These are phyloP conservation scores for Zaprionus capensis DNA, from an alignment of 1,140 invertebrate genomes.

Conservation along the genomic window DNA sequence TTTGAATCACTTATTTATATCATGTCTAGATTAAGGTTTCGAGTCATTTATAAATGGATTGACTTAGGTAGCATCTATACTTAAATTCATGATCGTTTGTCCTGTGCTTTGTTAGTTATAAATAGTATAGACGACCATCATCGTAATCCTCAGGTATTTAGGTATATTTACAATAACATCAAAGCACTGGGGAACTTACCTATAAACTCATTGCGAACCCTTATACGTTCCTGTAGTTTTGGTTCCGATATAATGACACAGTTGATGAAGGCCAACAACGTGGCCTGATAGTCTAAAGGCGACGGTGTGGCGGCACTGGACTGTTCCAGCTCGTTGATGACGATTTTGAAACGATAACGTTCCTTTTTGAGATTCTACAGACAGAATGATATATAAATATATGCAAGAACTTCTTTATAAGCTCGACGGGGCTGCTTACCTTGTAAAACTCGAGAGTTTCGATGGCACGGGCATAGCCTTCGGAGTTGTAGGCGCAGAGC, in stretches of 20 bases:
- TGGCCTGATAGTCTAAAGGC: conserved; percentile 93
- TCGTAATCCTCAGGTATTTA: too few relatives aligned
- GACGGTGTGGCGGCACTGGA: conserved; percentile 86
- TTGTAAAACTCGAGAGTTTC: conserved; percentile 95
- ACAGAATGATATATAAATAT: conserved; percentile 4
- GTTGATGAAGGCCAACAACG: conserved; percentile 96
- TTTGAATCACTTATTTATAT: too few relatives aligned
- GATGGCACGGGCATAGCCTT: conserved; percentile 92
- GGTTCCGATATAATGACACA: conserved; percentile 97
- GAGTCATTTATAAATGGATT: not conserved
- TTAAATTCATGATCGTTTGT: not conserved
- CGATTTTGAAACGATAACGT: conserved; percentile 93
- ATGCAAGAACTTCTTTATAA: not conserved
- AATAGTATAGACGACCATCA: not conserved
- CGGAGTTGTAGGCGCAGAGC: conserved; percentile 94
- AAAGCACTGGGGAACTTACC: conserved; percentile 86
- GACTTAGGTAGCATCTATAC: not conserved
- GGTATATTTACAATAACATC: not conserved
- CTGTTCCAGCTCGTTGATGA: conserved; percentile 93
- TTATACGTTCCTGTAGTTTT: conserved; percentile 92
- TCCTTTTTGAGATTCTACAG: conserved; percentile 91
- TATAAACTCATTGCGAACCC: conserved; percentile 97
- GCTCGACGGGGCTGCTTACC: conserved; percentile 85
- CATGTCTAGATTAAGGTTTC: not conserved
- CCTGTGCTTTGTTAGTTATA: not conserved